Evolutionary conservation across 2,797 vertebrate species (phyloP).

Genomic region (Synanceia verrucosa): DNA sequence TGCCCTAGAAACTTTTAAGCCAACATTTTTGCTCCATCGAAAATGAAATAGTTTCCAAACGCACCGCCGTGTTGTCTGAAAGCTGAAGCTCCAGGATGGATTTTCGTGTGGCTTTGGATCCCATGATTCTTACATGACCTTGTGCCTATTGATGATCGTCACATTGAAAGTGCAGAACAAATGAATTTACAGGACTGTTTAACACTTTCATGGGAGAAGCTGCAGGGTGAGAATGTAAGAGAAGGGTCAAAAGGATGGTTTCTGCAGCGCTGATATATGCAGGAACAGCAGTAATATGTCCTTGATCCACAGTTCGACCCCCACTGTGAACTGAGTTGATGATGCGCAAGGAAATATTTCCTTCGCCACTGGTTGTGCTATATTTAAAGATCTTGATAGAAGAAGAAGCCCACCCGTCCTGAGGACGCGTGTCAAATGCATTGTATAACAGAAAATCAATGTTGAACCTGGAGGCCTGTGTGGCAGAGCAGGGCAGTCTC

Average conservation of each 20-base stretch:
- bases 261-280: not conserved
- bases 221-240: slow-evolving; percentile 14
- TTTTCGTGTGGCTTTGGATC: no score
- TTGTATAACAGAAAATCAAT: slow-evolving; percentile 28
- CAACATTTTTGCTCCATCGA: no score
- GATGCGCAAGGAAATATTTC: not conserved
- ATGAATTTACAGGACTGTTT: not conserved
- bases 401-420: not conserved
- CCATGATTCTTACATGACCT: no score
- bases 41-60: no score
- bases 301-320: not conserved
- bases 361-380: not conserved
- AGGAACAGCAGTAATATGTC: no score
- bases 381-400: not conserved
- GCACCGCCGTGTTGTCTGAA: no score
- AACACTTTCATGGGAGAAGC: not conserved
- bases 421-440: slow-evolving; percentile 6
- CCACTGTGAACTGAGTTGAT: not conserved
- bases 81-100: no score
- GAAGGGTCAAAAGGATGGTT: slow-evolving; percentile 5
- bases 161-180: not conserved
- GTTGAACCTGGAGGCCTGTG: not conserved
- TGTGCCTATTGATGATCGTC: no score
- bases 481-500: not conserved
- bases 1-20: no score